Percentiles rank a stretch among this genome's conserved stretches.
These are phyloP conservation scores for Epicampocera succincta DNA, from an alignment of 2,888 invertebrate genomes.

Conservation along the genomic window DNA sequence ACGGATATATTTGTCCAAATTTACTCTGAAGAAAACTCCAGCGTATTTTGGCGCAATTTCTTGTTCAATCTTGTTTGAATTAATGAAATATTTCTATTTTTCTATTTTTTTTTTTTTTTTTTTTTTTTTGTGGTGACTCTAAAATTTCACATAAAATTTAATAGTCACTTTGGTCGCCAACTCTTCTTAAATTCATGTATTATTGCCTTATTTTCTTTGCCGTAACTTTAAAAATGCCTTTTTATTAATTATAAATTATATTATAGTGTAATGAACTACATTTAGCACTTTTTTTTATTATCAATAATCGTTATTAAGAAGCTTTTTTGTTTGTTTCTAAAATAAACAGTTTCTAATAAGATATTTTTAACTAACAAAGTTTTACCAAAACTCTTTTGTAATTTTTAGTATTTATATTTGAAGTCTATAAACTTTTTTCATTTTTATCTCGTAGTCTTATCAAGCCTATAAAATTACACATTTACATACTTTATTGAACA, in stretches of 20 bases:
- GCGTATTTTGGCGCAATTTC: no score
- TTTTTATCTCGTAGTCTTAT: constrained; percentile 52
- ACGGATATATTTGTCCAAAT: no score
- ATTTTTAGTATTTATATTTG: constrained; percentile 47
- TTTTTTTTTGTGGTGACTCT: no score
- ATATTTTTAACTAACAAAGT: constrained; percentile 29
- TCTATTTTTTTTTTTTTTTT: no score
- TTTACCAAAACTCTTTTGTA: constrained; percentile 38
- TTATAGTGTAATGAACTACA: constrained; percentile 36
- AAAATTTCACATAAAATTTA: constrained; percentile 3
- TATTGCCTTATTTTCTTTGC: constrained; percentile 66
- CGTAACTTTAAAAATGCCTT: constrained; percentile 62
- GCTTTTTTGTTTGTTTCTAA: constrained; percentile 13
- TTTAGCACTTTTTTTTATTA: constrained; percentile 33
- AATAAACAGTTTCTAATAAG: constrained; percentile 42
- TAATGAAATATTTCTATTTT: no score
- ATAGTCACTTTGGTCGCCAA: not conserved
- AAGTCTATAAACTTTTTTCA: constrained; percentile 32
- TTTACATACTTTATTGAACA: constrained; percentile 37
- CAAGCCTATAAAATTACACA: constrained; percentile 45
- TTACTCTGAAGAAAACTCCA: no score
- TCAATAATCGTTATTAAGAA: constrained; percentile 28
- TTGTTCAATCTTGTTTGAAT: no score
- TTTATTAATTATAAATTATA: constrained; percentile 54
- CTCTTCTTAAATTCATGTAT: not conserved